Base-by-base conservation (phyloP, 2,113 vertebrate genomes). In the Gymnarchus niloticus region DNA sequence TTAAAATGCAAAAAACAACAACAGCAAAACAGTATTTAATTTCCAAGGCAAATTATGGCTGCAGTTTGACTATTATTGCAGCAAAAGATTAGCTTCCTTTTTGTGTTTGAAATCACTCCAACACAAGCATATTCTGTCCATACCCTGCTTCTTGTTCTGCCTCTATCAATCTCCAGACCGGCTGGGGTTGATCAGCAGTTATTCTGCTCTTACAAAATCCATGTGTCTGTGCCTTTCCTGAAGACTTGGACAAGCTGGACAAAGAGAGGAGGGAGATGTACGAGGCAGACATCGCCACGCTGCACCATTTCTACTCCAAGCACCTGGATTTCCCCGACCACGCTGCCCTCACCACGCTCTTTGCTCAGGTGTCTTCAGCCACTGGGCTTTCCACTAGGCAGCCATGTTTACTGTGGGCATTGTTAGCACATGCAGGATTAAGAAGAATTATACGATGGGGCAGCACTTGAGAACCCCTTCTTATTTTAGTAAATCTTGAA, bases 281-380 rank as follows among this genome's bases (percentile, higher is more conserved):
- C 77, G 94, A 98, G 91, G 93, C 90, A 37, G 96, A 99, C 85
- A 94, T 98, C 8, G 95, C 96, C 2, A 95, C 94, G 49, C 95
- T 99, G 44, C 94, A 95, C 92, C 97, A 94, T 51, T 99, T 98
- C 91, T 99, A 96, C 93, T 97, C 97, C 91, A 98, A 96, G 93
- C 94, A 98, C 91, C 90, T 99, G 80, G 96, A 97, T 12, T 93
- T 96, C 86, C 96, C 95, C 0, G 96, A 96, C 87, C 95, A 95
- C 48, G 92, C 91, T 48, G 93, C 91, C 49, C 95, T 99, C 83
- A 92, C 96, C 54, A 91, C 90, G 8, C 95, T 99, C 56, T 97
- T 98, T 88, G 96, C 97, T 51, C 98, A 99, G 96, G 98, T 99
- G 92, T 61, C 56, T 57, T 46, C n/a, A 1, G 23, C 21, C 3